These are phyloP conservation scores for Cephalotes varians DNA, from an alignment of 2,888 invertebrate species.

Conservation along the genomic window DNA sequence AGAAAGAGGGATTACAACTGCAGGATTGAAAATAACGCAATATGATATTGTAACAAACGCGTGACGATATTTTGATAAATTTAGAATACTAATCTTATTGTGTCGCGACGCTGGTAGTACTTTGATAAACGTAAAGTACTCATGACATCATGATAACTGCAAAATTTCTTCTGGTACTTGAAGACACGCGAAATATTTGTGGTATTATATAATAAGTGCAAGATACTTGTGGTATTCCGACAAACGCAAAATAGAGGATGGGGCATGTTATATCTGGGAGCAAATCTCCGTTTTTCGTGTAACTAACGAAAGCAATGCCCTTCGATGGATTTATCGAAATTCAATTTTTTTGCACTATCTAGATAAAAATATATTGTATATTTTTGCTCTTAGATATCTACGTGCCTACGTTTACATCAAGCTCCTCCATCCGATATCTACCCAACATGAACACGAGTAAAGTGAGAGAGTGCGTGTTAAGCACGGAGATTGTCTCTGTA, in stretches of 20 bases:
- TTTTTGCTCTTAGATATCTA: constrained; percentile 33
- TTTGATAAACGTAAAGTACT: constrained; percentile 3
- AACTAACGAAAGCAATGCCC: background rate
- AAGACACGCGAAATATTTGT: constrained; percentile 9
- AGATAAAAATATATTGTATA: constrained; percentile 1
- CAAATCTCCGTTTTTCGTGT: constrained; percentile 8
- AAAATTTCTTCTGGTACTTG: constrained; percentile 23
- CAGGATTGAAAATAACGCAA: background rate
- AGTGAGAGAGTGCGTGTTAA: background rate
- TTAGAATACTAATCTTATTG: constrained; percentile 20
- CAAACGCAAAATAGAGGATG: constrained; percentile 6
- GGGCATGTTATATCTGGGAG: constrained; percentile 27
- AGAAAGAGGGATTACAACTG: constrained; percentile 19
- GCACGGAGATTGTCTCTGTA: background rate
- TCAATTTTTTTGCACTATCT: constrained; percentile 8
- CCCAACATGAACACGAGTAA: constrained; percentile 6
- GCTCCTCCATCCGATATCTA: constrained; percentile 21
- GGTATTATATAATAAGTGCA: constrained; percentile 20
- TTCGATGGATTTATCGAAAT: background rate
- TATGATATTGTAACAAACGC: background rate
- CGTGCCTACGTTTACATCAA: constrained; percentile 7
- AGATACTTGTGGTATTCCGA: constrained; percentile 27
- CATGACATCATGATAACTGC: background rate
- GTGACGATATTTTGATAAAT: constrained; percentile 14
- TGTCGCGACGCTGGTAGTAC: constrained; percentile 1